phyloP scores from a whole-genome alignment of 2,797 vertebrate species.

The Microcaecilia unicolor region DNA sequence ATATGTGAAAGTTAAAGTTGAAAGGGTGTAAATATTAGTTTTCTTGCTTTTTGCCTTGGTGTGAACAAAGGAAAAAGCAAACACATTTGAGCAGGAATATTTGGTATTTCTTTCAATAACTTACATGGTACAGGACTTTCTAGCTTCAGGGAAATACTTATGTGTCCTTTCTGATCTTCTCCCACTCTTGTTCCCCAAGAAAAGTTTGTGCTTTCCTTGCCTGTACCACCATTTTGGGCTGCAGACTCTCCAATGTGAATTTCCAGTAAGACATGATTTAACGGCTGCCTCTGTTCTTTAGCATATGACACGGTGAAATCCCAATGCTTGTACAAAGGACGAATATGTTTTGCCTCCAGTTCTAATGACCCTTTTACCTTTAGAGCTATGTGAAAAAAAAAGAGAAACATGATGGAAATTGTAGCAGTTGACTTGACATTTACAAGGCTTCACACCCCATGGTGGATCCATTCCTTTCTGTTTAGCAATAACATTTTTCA shows the following conservation, averaged over 20 bases:
- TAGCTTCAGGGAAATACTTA: conserved; percentile 35
- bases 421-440: too few species aligned
- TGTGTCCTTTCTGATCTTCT: conserved; percentile 23
- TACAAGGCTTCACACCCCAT: too few species aligned
- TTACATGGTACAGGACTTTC: conserved; percentile 39
- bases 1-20: too few species aligned
- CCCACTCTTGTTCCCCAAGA: conserved; percentile 32
- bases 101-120: conserved; percentile 28
- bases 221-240: background rate
- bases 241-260: conserved; percentile 6
- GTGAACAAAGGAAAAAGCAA: too few species aligned
- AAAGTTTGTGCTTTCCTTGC: conserved; percentile 1
- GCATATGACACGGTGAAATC: conserved; percentile 17
- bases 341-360: conserved; percentile 11
- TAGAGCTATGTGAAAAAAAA: conserved; percentile 26
- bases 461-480: background rate
- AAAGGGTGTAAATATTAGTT: too few species aligned
- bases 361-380: conserved; percentile 14
- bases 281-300: conserved; percentile 5
- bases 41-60: too few species aligned
- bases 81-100: too few species aligned
- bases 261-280: conserved; percentile 21
- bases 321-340: conserved; percentile 28
- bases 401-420: background rate
- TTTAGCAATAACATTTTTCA: too few species aligned